Base-by-base conservation (phyloP, 2,113 vertebrate genomes). In the Leptobrachium ailaonicum region DNA sequence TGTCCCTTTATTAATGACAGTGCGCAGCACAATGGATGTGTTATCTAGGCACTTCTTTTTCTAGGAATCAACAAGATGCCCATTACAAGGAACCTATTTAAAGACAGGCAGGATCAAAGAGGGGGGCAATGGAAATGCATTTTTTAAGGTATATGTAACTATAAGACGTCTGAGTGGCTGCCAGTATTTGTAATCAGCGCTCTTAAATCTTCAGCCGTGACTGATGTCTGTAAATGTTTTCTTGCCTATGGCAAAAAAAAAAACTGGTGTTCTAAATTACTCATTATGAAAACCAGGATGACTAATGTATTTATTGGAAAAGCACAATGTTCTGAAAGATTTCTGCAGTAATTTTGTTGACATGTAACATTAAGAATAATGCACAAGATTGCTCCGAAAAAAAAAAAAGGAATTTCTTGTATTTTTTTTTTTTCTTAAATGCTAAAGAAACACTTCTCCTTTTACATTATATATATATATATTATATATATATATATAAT, bases 191-290 rank as follows among this genome's bases (percentile, higher is more conserved):
- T 88, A 90, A 90, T 89, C 88, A 86, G 88, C 56, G 83, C 83
- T 88, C 85, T 90, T 88, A 89, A 88, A 86, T 89, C 87, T 88
- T 87, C 85, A 82, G 85, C 88, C 86, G 87, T 88, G 88, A 88
- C 88, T 89, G 88, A 89, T 88, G 88, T 89, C 87, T 90, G 86
- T 88, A 89, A 88, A 89, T 88, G 87, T 89, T 89, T 88, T 85
- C 85, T 88, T 86, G 88, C 85, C 87, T 43, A 0, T 87, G 82
- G 88, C 88, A 87, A 45, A 84, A 68, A 78, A 82, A 80, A 68
- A 78, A 82, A 80, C 85, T 87, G 86, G 86, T 89, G 85, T 84
- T 87, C 88, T 88, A 87, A 90, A 89, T 89, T 87, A 89, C 88
- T 87, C 87, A 86, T 89, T 89, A 88, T 87, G 62, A 81, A 81